Percentiles rank a stretch among this genome's conserved stretches.
These are phyloP conservation scores for Zaprionus capensis DNA, from an alignment of 1,140 invertebrate species.

Conservation along the genomic window DNA sequence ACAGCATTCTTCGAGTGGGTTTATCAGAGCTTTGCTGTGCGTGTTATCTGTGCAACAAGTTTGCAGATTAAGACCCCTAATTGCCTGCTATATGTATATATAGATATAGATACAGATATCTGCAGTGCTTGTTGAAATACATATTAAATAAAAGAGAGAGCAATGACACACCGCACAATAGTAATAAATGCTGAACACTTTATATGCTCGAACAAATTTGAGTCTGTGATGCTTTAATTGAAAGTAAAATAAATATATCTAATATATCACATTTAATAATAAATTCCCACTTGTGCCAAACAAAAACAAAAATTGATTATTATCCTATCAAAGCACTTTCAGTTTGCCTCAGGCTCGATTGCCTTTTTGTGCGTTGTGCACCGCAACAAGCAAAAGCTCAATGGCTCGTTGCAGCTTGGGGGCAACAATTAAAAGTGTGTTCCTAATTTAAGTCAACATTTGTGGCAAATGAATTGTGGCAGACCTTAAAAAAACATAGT, in stretches of 20 bases:
- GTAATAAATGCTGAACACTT: background rate
- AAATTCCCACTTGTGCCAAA: background rate
- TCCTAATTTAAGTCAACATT: slow-evolving; percentile 43
- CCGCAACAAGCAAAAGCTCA: background rate
- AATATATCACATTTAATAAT: background rate
- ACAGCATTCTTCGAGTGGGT: background rate
- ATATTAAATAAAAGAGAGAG: background rate
- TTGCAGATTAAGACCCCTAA: background rate
- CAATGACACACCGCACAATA: background rate
- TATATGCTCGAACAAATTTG: background rate
- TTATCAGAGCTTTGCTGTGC: background rate
- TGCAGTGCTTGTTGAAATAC: background rate
- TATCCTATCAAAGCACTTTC: background rate
- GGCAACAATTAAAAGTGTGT: slow-evolving; percentile 37
- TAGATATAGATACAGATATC: background rate
- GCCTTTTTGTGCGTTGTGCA: background rate
- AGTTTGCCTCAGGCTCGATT: background rate
- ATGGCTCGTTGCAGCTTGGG: background rate
- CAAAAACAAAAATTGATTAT: background rate
- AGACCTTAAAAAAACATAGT: background rate
- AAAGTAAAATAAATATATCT: too few species aligned
- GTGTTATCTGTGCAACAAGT: background rate
- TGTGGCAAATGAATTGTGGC: slow-evolving; percentile 15
- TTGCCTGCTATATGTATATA: background rate
- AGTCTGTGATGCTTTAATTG: too few species aligned